These are phyloP conservation scores for Spinus olivaceus DNA, from an alignment of 2,797 vertebrate species.

Conservation along the genomic window DNA sequence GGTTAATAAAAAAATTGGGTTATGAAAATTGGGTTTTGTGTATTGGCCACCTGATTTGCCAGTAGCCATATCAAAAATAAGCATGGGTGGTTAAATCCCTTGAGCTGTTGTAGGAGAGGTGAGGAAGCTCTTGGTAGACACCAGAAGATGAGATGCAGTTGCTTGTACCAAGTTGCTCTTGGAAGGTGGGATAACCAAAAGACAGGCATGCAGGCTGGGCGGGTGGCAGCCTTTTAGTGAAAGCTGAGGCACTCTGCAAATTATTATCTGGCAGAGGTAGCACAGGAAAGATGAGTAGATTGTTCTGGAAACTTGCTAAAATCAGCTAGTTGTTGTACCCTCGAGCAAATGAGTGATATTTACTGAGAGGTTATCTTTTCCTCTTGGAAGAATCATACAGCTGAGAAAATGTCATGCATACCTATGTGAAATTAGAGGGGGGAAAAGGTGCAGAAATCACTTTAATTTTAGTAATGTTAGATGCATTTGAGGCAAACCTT, in stretches of 20 bases:
- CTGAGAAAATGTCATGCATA: background rate
- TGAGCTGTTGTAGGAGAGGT: background rate
- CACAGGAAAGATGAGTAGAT: background rate
- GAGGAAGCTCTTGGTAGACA: background rate
- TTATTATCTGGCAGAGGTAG: background rate
- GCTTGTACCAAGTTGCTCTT: background rate
- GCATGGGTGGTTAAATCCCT: background rate
- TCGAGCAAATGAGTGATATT: background rate
- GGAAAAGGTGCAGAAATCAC: background rate
- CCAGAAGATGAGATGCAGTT: background rate
- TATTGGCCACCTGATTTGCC: background rate
- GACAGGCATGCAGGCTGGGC: background rate
- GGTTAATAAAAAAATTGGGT: accelerated
- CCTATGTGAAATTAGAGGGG: background rate
- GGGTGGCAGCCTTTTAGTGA: background rate
- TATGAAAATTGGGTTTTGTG: background rate
- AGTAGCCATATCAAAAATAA: background rate
- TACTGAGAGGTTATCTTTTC: background rate
- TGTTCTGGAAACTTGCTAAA: background rate
- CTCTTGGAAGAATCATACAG: background rate
- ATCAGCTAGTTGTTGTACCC: background rate
- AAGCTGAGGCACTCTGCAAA: background rate
- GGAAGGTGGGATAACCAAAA: background rate
- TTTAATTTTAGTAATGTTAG: background rate
- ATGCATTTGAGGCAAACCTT: background rate